Base-by-base conservation (phyloP, 53 echinoderm and acorn worm genomes). In the Hippasteria phrygiana region DNA sequence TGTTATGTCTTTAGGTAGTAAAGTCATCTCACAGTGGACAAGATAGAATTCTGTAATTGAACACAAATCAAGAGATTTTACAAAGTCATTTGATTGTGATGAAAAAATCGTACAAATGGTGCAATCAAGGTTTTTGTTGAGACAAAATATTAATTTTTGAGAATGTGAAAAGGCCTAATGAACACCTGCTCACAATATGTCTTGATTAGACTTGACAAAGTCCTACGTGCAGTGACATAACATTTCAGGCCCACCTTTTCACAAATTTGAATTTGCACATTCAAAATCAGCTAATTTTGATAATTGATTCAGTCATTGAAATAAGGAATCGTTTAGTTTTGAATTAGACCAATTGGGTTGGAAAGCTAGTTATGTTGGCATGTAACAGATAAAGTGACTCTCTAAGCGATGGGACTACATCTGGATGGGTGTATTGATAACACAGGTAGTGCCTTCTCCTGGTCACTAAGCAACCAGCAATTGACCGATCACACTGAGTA, bases 391-490 rank as follows among this genome's bases (percentile, higher is more conserved):
- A 36, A 70, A 85, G 85, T 85, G 71, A 71, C 71, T 85, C n/a
- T n/a, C 51, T 28, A 67, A 85, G 85, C 22, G 85, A 85, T 38
- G 54, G 82, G 71, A 85, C 53, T 85, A 85, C 71, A 85, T 85
- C 85, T 85, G 85, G 51, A 75, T 43, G 35, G 85, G 85, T 85
- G 85, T 33, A 85, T 85, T 46, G 53, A 85, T 85, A 85, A 85
- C 85, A 85, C 85, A 85, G 71, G 71, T 85, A 85, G 85, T 85
- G 85, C 85, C 85, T 85, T 85, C 85, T 85, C 85, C 85, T 85
- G 85, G 85, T 85, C 28, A 53, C 85, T 85, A 71, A 26, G 85
- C 85, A 85, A 85, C 85, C 85, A 36, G 37, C 71, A 85, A 85
- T 51, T 71, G 71, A 85, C 22, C 33, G 34, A 70, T 85, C 85